Conservation (phyloP, 2,113 vertebrate genomes). For the Apus apus region DNA sequence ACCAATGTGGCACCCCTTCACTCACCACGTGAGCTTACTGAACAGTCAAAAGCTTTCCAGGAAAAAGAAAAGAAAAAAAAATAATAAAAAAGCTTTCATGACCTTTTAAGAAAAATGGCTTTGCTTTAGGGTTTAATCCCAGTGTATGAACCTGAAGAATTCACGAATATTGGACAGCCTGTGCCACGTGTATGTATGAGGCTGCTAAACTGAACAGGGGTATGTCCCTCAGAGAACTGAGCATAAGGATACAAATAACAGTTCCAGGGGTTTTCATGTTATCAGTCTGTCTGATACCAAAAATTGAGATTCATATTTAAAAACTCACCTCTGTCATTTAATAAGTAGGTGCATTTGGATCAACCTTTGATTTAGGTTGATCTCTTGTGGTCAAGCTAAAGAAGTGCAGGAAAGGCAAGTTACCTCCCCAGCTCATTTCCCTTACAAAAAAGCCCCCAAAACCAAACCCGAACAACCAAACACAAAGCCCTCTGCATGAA, state of each 20-base stretch:
- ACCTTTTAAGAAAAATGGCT: neutral
- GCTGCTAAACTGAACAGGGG: neutral
- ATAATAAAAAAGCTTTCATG: neutral
- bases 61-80: too few species aligned
- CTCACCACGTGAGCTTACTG: neutral
- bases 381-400: neutral
- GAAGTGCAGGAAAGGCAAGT: neutral
- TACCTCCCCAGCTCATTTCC: neutral
- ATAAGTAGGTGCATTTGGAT: neutral
- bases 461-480: too few species aligned
- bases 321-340: neutral
- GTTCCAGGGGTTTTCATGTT: neutral
- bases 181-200: neutral
- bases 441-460: neutral
- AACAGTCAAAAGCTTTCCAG: neutral
- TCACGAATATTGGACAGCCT: neutral
- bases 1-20: neutral
- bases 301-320: neutral
- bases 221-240: neutral
- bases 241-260: neutral
- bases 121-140: neutral
- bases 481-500: neutral
- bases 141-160: neutral
- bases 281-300: neutral
- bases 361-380: neutral